A percentile compares a stretch with the other conserved stretches of the same genome.
These are phyloP conservation scores for Papilio demoleus DNA, from an alignment of 2,888 invertebrate genomes.

Conservation along the genomic window DNA sequence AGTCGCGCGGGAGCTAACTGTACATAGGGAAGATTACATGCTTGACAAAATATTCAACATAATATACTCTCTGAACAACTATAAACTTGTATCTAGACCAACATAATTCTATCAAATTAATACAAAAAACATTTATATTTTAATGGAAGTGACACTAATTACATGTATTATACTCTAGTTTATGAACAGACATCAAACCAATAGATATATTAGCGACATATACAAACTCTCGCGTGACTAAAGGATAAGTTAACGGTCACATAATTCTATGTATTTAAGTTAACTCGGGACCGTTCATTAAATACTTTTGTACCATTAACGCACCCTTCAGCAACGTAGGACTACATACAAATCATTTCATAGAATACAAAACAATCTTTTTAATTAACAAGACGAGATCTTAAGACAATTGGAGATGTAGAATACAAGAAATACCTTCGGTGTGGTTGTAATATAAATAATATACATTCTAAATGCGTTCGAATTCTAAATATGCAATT, in stretches of 20 bases:
- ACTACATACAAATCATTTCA: constrained; percentile 36
- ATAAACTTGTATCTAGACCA: constrained; percentile 59
- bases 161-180: constrained; percentile 72
- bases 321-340: constrained; percentile 31
- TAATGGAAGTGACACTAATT: constrained; percentile 73
- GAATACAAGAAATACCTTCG: constrained; percentile 51
- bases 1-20: constrained; percentile 51
- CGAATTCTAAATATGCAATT: constrained; percentile 37
- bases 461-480: constrained; percentile 47
- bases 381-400: constrained; percentile 23
- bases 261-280: not conserved
- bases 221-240: constrained; percentile 47
- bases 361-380: constrained; percentile 36
- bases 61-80: constrained; percentile 51
- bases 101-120: constrained; percentile 66
- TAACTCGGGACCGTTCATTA: not conserved
- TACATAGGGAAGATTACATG: constrained; percentile 54
- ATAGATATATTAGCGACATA: constrained; percentile 50
- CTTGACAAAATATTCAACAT: constrained; percentile 50
- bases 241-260: constrained; percentile 30
- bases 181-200: constrained; percentile 65
- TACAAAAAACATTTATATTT: constrained; percentile 70
- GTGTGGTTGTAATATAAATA: constrained; percentile 49
- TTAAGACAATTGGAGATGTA: constrained; percentile 50
- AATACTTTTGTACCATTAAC: constrained; percentile 16